A percentile compares a stretch with the other conserved stretches of the same genome.
These are phyloP conservation scores for Drosophila seguyi DNA, from an alignment of 1,140 invertebrate species.

Conservation along the genomic window DNA sequence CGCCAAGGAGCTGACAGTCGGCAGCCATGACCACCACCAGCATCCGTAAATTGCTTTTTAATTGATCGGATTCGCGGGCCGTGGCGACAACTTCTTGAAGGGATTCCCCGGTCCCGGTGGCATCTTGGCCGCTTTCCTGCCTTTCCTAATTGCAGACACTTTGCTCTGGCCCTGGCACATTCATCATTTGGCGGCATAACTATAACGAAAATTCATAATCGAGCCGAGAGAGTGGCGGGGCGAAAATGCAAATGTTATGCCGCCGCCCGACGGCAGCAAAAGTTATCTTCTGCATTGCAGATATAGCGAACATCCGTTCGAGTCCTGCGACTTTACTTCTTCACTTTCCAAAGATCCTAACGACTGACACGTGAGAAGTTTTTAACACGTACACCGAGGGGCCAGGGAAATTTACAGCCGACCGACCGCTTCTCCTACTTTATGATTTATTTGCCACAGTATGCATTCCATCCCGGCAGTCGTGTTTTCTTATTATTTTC, in stretches of 20 bases:
- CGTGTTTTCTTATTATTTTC: slow-evolving; percentile 29
- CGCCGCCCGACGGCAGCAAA: slow-evolving; percentile 31
- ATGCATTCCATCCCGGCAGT: slow-evolving; percentile 33
- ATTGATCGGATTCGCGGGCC: slow-evolving; percentile 56
- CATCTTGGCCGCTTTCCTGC: slow-evolving; percentile 18
- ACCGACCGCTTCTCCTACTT: slow-evolving; percentile 17
- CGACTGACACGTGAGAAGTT: slow-evolving; percentile 76
- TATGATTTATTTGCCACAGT: slow-evolving; percentile 61
- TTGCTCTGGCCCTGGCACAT: slow-evolving; percentile 34
- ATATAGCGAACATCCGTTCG: slow-evolving; percentile 47
- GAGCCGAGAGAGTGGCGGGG: slow-evolving; percentile 13
- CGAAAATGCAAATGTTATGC: slow-evolving; percentile 67
- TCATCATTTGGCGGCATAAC: slow-evolving; percentile 44
- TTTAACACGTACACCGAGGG: slow-evolving; percentile 63
- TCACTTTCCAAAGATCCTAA: slow-evolving; percentile 49
- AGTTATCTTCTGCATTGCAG: slow-evolving; percentile 70
- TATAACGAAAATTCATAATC: slow-evolving; percentile 56
- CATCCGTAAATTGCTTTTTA: slow-evolving; percentile 62
- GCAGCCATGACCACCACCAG: slow-evolving; percentile 35
- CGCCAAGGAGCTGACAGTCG: slow-evolving; percentile 35
- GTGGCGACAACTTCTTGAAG: slow-evolving; percentile 30
- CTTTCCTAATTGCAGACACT: slow-evolving; percentile 68
- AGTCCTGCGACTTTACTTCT: slow-evolving; percentile 48
- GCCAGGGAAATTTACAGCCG: slow-evolving; percentile 43
- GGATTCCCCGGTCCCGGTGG: slow-evolving; percentile 2